phyloP scores from a whole-genome alignment of 2,797 vertebrate genomes.

The Podarcis siculus region DNA sequence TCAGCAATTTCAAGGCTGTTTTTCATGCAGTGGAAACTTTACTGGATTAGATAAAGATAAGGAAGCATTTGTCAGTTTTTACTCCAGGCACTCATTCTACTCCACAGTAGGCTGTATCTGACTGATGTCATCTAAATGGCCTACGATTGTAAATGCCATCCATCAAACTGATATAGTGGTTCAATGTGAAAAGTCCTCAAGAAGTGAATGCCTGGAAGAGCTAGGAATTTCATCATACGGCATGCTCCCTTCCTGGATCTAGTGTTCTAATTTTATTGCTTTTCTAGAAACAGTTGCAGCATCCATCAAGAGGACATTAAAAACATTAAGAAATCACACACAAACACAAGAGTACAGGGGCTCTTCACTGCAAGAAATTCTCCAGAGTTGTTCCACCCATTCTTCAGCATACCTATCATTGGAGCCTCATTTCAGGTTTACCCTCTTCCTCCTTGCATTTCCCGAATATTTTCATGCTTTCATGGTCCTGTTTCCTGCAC shows the following conservation, averaged over 20 bases:
- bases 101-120: neutral
- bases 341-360: neutral
- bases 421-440: neutral
- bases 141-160: neutral
- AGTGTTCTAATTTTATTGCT: neutral
- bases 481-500: neutral
- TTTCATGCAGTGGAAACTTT: conserved; percentile 22
- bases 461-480: neutral
- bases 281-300: neutral
- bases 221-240: neutral
- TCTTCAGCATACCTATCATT: neutral
- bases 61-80: conserved; percentile 15
- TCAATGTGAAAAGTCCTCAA: neutral
- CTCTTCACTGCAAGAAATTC: neutral
- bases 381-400: neutral
- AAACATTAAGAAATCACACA: neutral
- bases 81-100: neutral
- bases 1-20: neutral
- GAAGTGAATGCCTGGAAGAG: neutral
- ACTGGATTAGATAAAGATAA: conserved; percentile 11
- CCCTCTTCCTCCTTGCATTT: neutral
- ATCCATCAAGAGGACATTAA: neutral
- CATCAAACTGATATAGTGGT: conserved; percentile 6
- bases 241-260: neutral
- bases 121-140: neutral